Evolutionary conservation across 2,797 vertebrate species (phyloP).

Genomic region (Brachyalestes nurse): DNA sequence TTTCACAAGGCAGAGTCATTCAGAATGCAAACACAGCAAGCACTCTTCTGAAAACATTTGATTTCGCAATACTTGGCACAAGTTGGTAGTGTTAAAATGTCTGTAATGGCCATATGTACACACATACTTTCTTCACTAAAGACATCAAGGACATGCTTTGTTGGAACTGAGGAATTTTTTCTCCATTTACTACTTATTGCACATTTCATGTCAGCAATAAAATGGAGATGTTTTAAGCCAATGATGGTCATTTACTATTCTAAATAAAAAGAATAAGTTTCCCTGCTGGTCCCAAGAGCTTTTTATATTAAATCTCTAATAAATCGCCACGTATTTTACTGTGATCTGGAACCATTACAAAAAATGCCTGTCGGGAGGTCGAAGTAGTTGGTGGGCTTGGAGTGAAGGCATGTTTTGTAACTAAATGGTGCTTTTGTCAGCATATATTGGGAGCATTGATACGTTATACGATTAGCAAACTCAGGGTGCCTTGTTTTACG

Average conservation of each 20-base stretch:
- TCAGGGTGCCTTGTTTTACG: conserved; percentile 68
- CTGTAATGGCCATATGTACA: conserved; percentile 59
- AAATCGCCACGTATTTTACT: background rate
- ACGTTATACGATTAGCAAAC: conserved; percentile 64
- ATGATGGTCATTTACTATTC: conserved; percentile 35
- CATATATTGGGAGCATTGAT: conserved; percentile 66
- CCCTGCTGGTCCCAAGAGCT: background rate
- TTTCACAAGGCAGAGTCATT: conserved; percentile 47
- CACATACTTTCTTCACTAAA: conserved; percentile 29
- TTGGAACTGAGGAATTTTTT: conserved; percentile 49
- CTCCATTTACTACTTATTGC: conserved; percentile 66
- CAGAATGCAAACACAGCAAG: conserved; percentile 60
- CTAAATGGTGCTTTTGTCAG: conserved; percentile 70
- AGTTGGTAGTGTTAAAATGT: conserved; percentile 68
- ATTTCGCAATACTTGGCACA: conserved; percentile 71
- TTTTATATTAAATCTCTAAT: background rate
- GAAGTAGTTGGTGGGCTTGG: conserved; percentile 62
- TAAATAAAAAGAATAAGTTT: conserved; percentile 9
- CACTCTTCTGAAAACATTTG: conserved; percentile 61
- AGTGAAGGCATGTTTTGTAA: conserved; percentile 67
- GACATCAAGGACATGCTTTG: conserved; percentile 62
- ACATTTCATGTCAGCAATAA: conserved; percentile 38
- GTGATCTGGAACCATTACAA: conserved; percentile 15
- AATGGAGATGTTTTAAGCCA: conserved; percentile 40
- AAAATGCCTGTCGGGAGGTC: conserved; percentile 12